Evolutionary conservation across 2,797 vertebrate genomes (phyloP).

Genomic region (Esox lucius): DNA sequence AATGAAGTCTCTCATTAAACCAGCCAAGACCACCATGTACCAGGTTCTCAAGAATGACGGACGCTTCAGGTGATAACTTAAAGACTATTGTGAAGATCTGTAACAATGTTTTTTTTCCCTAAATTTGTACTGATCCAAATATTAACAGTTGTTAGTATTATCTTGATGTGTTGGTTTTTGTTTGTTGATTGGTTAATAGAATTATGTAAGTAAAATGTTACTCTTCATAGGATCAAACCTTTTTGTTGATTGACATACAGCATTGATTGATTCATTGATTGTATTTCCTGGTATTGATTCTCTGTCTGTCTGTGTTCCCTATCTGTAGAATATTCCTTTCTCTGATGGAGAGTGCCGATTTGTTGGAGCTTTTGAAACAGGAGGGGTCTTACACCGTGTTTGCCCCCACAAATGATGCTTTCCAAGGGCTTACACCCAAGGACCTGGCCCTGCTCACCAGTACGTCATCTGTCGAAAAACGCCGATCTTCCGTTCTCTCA

Average conservation of each 20-base stretch:
- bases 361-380: constrained; percentile 82
- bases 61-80: constrained; percentile 84
- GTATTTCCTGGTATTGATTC: constrained; percentile 12
- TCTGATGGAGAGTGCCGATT: constrained; percentile 85
- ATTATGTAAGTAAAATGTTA: too few relatives aligned
- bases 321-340: constrained; percentile 84
- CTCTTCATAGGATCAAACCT: too few relatives aligned
- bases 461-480: constrained; percentile 57
- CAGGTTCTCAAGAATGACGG: constrained; percentile 82
- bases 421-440: constrained; percentile 77
- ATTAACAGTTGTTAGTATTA: neutral
- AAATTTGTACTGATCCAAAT: neutral
- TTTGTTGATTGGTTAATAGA: too few relatives aligned
- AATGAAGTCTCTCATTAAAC: constrained; percentile 84
- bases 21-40: constrained; percentile 81
- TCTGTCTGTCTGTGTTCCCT: neutral
- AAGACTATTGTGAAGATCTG: too few relatives aligned
- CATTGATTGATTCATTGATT: neutral
- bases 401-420: constrained; percentile 92
- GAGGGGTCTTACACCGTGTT: constrained; percentile 91
- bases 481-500: too few relatives aligned
- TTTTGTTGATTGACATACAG: neutral
- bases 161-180: neutral
- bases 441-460: constrained; percentile 83
- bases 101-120: too few relatives aligned